phyloP scores from a whole-genome alignment of 2,113 vertebrate genomes.

The Chrysemys picta region DNA sequence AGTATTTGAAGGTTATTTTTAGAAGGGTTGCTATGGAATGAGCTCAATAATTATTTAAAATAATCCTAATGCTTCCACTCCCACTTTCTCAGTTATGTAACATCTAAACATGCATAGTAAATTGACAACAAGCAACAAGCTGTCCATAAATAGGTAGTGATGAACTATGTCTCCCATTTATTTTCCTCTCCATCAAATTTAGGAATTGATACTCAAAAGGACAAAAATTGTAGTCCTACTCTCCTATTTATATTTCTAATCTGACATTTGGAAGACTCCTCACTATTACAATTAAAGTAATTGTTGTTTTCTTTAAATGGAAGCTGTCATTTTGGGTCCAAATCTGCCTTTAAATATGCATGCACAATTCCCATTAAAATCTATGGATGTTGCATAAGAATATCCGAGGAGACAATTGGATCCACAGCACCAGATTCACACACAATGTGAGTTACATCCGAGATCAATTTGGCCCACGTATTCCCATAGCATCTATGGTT shows the following conservation, averaged over 20 bases:
- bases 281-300: not conserved
- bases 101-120: not conserved
- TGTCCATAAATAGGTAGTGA: not conserved
- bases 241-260: not conserved
- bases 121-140: not conserved
- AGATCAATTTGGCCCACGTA: not conserved
- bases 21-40: not conserved
- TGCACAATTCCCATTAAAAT: not conserved
- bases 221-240: not conserved
- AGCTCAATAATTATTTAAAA: not conserved
- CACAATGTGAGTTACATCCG: not conserved
- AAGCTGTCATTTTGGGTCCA: not conserved
- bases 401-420: not conserved
- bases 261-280: not conserved
- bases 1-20: not conserved
- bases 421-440: not conserved
- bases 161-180: not conserved
- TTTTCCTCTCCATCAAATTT: not conserved
- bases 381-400: not conserved
- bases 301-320: not conserved
- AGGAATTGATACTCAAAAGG: not conserved
- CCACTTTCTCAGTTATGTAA: rapidly evolving
- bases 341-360: not conserved
- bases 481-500: not conserved
- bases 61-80: not conserved